These are phyloP conservation scores for Lysandra coridon DNA, from an alignment of 2,888 invertebrate genomes.

Conservation along the genomic window DNA sequence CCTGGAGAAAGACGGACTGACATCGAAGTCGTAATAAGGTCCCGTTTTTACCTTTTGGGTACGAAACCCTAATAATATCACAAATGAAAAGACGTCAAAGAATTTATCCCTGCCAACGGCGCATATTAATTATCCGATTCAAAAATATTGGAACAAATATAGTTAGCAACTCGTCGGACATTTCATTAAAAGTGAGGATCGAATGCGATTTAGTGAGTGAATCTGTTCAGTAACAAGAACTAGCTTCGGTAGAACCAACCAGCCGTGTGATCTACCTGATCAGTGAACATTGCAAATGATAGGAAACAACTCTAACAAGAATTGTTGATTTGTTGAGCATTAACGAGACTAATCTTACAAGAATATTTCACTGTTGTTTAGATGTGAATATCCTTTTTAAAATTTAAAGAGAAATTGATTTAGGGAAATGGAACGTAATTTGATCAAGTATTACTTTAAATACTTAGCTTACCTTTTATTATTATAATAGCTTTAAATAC, in stretches of 20 bases:
- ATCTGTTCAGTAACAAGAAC: conserved; percentile 12
- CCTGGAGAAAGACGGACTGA: too few species aligned
- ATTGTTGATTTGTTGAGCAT: neutral
- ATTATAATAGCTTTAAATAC: too few species aligned
- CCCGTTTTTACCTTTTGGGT: too few species aligned
- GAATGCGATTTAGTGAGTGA: neutral
- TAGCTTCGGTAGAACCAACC: neutral
- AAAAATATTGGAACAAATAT: neutral
- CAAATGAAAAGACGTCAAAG: neutral
- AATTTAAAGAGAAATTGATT: too few species aligned
- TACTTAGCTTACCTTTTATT: too few species aligned
- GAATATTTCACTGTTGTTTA: neutral
- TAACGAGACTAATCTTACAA: neutral
- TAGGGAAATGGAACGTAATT: too few species aligned
- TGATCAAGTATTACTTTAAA: too few species aligned
- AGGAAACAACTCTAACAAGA: conserved; percentile 12
- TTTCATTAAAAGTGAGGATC: conserved; percentile 3
- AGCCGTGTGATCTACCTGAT: conserved; percentile 17
- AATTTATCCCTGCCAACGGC: neutral
- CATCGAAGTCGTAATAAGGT: too few species aligned
- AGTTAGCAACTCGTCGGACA: neutral
- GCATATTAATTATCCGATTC: neutral
- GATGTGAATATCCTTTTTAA: too few species aligned
- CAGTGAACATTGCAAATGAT: conserved; percentile 14
- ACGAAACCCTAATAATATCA: too few species aligned